These are phyloP conservation scores for Galaxea fascicularis DNA, from an alignment of 92 coral and sea anemone genomes.

Conservation along the genomic window DNA sequence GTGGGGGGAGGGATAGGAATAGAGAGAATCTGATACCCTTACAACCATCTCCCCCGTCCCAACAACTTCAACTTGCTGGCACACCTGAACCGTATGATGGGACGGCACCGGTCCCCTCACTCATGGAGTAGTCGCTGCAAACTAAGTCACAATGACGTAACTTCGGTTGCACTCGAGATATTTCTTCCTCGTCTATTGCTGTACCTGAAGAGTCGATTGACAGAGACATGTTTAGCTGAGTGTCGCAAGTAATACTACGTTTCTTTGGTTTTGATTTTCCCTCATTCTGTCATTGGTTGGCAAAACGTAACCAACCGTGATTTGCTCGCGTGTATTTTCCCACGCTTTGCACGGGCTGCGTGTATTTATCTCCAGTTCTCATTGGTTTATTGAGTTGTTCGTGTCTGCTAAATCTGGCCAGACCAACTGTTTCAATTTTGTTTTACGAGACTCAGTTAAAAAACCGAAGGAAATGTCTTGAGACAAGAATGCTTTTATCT, in stretches of 20 bases:
- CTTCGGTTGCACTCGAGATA: constrained; percentile 21
- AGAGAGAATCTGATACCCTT: background rate
- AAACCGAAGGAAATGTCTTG: no score
- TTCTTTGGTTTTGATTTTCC: no score
- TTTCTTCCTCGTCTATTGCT: constrained; percentile 35
- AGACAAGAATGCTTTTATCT: no score
- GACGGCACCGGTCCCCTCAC: constrained; percentile 14
- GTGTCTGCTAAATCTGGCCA: no score
- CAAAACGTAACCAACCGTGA: no score
- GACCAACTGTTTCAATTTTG: no score
- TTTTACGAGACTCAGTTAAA: background rate
- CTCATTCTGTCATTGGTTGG: no score
- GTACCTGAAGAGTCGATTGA: constrained; percentile 18
- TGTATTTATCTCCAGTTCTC: no score
- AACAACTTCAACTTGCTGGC: background rate
- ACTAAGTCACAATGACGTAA: constrained; percentile 11
- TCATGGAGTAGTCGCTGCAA: constrained; percentile 18
- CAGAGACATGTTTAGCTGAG: background rate
- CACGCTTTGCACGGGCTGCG: no score
- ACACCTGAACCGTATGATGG: constrained; percentile 38
- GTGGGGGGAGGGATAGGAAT: background rate
- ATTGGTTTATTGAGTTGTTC: no score
- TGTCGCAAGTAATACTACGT: no score
- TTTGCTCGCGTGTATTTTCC: no score
- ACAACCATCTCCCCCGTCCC: background rate